phyloP scores from a whole-genome alignment of 2,888 invertebrate genomes.

The Eupelmus urozonus region DNA sequence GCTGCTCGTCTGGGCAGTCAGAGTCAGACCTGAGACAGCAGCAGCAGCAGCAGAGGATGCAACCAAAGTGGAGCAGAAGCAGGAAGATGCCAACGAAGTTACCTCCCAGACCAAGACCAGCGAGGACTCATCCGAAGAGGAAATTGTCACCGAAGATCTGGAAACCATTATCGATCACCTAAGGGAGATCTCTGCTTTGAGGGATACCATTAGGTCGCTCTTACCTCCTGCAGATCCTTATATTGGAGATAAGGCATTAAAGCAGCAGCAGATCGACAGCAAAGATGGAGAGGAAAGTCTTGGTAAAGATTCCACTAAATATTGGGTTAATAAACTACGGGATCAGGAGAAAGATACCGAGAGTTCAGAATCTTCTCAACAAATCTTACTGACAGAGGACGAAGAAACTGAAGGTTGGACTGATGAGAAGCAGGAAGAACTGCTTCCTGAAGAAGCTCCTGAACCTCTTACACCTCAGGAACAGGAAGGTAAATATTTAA shows the following conservation, averaged over 20 bases:
- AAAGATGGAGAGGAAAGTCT: slow-evolving; percentile 57
- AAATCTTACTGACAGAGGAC: slow-evolving; percentile 43
- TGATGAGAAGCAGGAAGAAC: slow-evolving; percentile 66
- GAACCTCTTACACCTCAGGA: slow-evolving; percentile 82
- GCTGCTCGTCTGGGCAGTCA: slow-evolving; percentile 63
- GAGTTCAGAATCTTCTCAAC: slow-evolving; percentile 58
- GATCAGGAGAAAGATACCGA: slow-evolving; percentile 64
- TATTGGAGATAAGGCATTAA: slow-evolving; percentile 63
- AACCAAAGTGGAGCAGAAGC: slow-evolving; percentile 55
- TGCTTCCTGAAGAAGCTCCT: slow-evolving; percentile 79
- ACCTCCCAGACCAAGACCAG: slow-evolving; percentile 59
- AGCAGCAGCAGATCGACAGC: slow-evolving; percentile 59
- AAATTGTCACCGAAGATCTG: slow-evolving; percentile 62
- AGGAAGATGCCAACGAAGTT: slow-evolving; percentile 46
- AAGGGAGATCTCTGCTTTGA: slow-evolving; percentile 66
- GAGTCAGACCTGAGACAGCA: slow-evolving; percentile 62
- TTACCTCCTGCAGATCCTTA: slow-evolving; percentile 65
- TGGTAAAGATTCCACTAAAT: slow-evolving; percentile 46
- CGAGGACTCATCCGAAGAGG: slow-evolving; percentile 68
- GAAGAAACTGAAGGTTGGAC: slow-evolving; percentile 62
- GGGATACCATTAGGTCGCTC: slow-evolving; percentile 67
- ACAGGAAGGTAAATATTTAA: slow-evolving; percentile 80
- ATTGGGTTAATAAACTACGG: slow-evolving; percentile 66
- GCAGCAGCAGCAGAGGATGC: too few relatives aligned
- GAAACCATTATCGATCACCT: slow-evolving; percentile 66